Base-by-base conservation (phyloP, 2,888 invertebrate genomes). In the Baccha elongata region DNA sequence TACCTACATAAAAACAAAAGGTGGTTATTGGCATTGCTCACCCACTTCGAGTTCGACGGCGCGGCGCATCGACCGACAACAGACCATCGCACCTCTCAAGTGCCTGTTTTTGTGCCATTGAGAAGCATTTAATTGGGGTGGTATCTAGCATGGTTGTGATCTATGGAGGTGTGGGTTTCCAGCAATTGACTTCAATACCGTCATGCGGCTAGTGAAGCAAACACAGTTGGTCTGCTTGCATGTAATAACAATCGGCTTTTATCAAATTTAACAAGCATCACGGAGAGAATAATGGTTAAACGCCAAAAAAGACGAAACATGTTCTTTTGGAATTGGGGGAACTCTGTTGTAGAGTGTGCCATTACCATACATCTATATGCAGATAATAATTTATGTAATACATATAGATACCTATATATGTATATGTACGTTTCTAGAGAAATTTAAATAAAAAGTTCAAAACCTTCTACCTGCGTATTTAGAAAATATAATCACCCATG, bases 161-260 rank as follows among this genome's bases (percentile, higher is more conserved):
- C 42, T 53, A 44, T 44, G 52, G 44, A 52, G 50, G 50, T 75
- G 55, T 58, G 58, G 55, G 68, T 69, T 69, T 65, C 60, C 52
- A 67, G 60, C 60, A 68, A 79, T 73, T 73, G 62, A 79, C 79
- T 79, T 53, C 67, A 48, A 53, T 67, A 48, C 72, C 52, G 53
- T 73, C 67, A 68, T 79, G 68, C 62, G 68, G 50, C 67, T 46
- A 37, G 40, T 21, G 68, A 68, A 73, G 62, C 73, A 67, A 73
- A 68, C 67, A 67, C 67, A 40, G 67, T 68, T 73, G 55, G 79
- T 62, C 48, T 55, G 78, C 72, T 79, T 84, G 85, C 86, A 85
- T 85, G 85, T 85, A 86, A 86, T 85, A 86, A 86, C 85, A 84
- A 85, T 86, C 81, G 85, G 74, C 86, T 85, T 85, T 85, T 86